Percentiles rank a stretch among this genome's conserved stretches.
Evolutionary conservation across 2,888 invertebrate species (phyloP).

Genomic region (Calameuta pallipes): DNA sequence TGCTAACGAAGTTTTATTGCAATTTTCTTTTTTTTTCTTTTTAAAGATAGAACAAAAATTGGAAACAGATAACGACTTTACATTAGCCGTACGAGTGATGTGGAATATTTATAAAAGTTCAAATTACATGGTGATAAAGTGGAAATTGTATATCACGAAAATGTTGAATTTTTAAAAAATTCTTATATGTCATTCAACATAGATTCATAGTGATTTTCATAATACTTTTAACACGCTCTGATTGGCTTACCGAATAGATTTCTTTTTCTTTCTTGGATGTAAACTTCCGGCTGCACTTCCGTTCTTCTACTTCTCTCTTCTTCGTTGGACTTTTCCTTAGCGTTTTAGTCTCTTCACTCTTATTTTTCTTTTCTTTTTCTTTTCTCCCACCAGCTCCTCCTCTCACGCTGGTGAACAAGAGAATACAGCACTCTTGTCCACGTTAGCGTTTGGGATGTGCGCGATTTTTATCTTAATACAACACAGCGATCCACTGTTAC

Average conservation of each 20-base stretch:
- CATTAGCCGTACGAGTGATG: neutral
- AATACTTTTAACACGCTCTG: neutral
- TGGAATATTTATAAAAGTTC: neutral
- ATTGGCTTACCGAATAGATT: neutral
- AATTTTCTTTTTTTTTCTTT: neutral
- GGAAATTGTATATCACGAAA: neutral
- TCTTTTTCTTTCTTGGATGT: neutral
- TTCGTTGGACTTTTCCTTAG: neutral
- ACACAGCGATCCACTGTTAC: constrained; percentile 23
- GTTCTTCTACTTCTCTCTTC: neutral
- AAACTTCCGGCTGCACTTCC: neutral
- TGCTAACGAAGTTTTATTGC: too few relatives aligned
- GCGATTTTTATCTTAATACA: neutral
- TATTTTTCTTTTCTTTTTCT: neutral
- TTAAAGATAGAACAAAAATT: neutral
- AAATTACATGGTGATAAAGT: neutral
- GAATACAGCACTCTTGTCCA: neutral
- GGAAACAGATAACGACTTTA: neutral
- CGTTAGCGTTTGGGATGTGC: neutral
- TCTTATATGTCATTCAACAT: too few relatives aligned
- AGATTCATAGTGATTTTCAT: neutral
- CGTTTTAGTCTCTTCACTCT: neutral
- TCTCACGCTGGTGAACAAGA: too few relatives aligned
- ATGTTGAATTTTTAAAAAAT: neutral
- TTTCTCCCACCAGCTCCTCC: too few relatives aligned